These are phyloP conservation scores for Dasyurus viverrinus DNA, from an alignment of 2,113 vertebrate species.

Conservation along the genomic window DNA sequence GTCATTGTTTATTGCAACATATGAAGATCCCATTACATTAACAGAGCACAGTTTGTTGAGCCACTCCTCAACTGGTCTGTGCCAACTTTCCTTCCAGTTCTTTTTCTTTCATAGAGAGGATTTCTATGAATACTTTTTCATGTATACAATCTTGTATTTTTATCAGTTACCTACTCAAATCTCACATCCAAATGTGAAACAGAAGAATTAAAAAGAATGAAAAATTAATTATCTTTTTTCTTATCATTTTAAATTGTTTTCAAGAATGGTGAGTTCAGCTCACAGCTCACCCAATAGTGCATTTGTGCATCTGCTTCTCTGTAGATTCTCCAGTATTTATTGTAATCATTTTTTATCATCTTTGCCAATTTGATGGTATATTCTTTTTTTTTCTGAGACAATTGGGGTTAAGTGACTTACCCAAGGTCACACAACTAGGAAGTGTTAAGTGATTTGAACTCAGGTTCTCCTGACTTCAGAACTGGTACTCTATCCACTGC, in stretches of 20 bases:
- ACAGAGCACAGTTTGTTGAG: not conserved
- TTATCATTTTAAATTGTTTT: not conserved
- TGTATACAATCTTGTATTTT: not conserved
- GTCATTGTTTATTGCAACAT: not conserved
- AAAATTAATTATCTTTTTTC: not conserved
- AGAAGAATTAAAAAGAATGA: not conserved
- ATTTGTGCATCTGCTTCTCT: not conserved
- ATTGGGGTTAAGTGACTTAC: too few species aligned
- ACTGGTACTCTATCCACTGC: too few species aligned
- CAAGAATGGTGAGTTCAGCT: not conserved
- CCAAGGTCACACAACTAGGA: too few species aligned
- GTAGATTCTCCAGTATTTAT: not conserved
- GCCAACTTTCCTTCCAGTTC: not conserved
- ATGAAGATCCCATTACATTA: not conserved
- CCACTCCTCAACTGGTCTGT: not conserved
- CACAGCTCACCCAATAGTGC: not conserved
- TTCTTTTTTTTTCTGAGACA: too few species aligned
- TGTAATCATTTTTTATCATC: not conserved
- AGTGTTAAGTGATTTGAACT: too few species aligned
- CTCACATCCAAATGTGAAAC: not conserved
- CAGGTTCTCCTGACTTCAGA: too few species aligned
- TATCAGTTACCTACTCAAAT: not conserved
- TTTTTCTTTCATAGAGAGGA: not conserved
- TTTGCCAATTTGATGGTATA: not conserved
- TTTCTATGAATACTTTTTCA: not conserved